phyloP scores from a whole-genome alignment of 2,888 invertebrate genomes.

The Diloba caeruleocephala region DNA sequence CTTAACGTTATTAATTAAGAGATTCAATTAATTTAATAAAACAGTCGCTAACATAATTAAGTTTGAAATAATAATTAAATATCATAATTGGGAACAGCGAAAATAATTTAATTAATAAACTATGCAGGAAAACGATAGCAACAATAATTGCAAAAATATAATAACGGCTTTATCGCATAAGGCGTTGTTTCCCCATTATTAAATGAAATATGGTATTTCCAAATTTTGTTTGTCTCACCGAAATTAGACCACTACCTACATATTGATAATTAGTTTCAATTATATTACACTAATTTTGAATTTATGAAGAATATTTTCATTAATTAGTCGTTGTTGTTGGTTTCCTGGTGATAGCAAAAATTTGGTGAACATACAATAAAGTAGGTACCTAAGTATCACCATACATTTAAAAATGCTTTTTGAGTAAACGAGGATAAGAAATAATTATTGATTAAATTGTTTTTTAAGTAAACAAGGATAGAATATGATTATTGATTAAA shows the following conservation, averaged over 20 bases:
- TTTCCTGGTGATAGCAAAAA: no score
- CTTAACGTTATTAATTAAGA: conserved; percentile 24
- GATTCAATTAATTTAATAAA: conserved; percentile 36
- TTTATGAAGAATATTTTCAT: background rate
- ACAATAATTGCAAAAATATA: conserved; percentile 52
- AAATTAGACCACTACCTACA: conserved; percentile 9
- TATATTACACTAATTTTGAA: background rate
- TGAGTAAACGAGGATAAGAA: no score
- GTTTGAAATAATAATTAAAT: conserved; percentile 39
- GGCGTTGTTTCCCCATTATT: conserved; percentile 53
- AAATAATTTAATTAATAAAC: conserved; percentile 44
- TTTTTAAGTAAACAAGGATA: no score
- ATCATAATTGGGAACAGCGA: conserved; percentile 36
- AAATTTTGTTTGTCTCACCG: conserved; percentile 45
- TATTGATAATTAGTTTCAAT: conserved; percentile 2
- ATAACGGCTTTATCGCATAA: conserved; percentile 52
- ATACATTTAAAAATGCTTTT: no score
- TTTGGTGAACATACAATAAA: no score
- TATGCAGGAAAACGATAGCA: conserved; percentile 58
- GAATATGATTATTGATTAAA: no score
- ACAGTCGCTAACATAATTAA: conserved; percentile 36
- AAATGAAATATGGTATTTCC: conserved; percentile 50
- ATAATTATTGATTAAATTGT: no score
- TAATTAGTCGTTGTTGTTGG: no score
- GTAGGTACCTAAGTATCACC: no score